These are phyloP conservation scores for Rhamphomyia laevipes DNA, from an alignment of 2,888 invertebrate genomes.

Conservation along the genomic window DNA sequence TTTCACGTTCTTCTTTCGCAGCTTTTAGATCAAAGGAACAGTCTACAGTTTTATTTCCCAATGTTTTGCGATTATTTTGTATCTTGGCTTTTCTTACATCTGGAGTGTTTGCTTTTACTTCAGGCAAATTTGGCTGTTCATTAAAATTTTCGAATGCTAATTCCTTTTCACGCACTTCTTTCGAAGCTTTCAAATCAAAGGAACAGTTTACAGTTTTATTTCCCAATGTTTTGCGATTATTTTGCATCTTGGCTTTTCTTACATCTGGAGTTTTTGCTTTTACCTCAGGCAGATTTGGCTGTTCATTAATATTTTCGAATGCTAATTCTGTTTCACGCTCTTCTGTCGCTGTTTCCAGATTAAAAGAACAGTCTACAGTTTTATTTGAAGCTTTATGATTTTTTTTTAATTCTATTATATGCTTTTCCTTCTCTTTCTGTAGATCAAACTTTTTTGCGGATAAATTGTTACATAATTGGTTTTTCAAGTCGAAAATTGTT, in stretches of 20 bases:
- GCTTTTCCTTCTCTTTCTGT: too few relatives aligned
- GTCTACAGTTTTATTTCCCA: not conserved
- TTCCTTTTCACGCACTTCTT: constrained; percentile 6
- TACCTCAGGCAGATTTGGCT: not conserved
- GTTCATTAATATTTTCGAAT: constrained; percentile 8
- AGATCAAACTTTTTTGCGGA: constrained; percentile 1
- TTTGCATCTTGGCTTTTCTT: not conserved
- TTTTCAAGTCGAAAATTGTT: too few relatives aligned
- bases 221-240: constrained; percentile 7
- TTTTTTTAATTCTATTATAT: too few relatives aligned
- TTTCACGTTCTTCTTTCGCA: not conserved
- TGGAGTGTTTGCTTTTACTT: constrained; percentile 5
- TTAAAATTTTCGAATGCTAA: constrained; percentile 10
- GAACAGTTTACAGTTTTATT: not conserved
- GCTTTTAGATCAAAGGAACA: constrained; percentile 2
- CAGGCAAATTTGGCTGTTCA: constrained; percentile 5
- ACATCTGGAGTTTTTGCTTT: constrained; percentile 4
- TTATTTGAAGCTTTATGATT: not conserved
- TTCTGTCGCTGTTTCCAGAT: constrained; percentile 5
- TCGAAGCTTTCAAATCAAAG: constrained; percentile 6
- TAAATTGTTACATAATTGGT: not conserved
- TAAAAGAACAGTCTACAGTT: constrained; percentile 2
- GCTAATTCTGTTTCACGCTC: constrained; percentile 5
- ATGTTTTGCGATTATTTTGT: constrained; percentile 2
- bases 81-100: not conserved